Evolutionary conservation across 2,113 vertebrate species (phyloP).

Genomic region (Puma concolor): DNA sequence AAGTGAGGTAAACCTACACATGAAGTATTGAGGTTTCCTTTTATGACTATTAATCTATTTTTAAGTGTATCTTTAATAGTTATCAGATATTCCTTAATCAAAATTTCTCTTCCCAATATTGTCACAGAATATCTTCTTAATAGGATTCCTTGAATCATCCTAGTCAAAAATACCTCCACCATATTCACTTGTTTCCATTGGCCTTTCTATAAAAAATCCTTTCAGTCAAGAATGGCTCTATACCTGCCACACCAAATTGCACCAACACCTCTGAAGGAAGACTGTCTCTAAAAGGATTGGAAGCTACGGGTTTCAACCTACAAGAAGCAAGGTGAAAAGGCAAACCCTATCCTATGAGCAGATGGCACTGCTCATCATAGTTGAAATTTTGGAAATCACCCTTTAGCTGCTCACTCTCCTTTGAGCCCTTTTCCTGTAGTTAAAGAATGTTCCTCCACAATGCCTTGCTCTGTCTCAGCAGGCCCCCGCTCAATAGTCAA

Average conservation of each 20-base stretch:
- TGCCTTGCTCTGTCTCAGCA: constrained; percentile 26
- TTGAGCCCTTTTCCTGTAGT: not conserved
- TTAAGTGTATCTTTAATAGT: constrained; percentile 14
- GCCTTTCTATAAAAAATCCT: constrained; percentile 37
- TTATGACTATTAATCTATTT: not conserved
- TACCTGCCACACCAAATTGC: not conserved
- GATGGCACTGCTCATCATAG: constrained; percentile 33
- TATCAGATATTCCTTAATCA: not conserved
- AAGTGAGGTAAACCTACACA: not conserved
- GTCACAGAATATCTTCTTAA: not conserved
- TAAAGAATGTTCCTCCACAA: constrained; percentile 47
- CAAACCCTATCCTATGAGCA: not conserved
- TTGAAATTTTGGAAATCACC: constrained; percentile 61
- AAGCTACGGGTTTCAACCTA: constrained; percentile 19
- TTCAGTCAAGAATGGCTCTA: not conserved
- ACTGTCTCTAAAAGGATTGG: constrained; percentile 16
- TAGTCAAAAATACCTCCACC: constrained; percentile 39
- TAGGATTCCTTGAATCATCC: not conserved
- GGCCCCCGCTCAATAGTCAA: not conserved
- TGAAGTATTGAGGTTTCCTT: not conserved
- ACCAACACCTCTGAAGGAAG: not conserved
- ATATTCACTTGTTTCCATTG: not conserved
- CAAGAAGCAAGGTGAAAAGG: constrained; percentile 35
- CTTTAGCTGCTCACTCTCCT: not conserved
- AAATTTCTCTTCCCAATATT: not conserved